Evolutionary conservation across 2,888 invertebrate genomes (phyloP).

Genomic region (Amphimallon solstitiale): DNA sequence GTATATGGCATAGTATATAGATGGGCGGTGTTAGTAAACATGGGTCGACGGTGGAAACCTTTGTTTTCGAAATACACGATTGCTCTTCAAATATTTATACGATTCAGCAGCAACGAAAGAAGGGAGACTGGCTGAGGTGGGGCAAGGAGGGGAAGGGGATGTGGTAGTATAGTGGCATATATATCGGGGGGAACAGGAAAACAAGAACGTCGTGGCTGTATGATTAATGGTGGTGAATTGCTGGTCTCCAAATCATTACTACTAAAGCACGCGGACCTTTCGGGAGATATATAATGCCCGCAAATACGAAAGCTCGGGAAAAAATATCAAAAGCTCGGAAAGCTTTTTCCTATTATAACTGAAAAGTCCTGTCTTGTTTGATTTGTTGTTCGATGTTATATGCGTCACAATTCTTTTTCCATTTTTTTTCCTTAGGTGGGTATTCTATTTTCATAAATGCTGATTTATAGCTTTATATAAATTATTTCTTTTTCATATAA

Average conservation of each 20-base stretch:
- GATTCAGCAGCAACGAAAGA: slow-evolving; percentile 23
- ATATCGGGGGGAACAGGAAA: slow-evolving; percentile 23
- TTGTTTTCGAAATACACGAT: slow-evolving; percentile 30
- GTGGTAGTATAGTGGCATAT: no score
- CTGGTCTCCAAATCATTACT: slow-evolving; percentile 29
- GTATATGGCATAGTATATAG: slow-evolving; percentile 1
- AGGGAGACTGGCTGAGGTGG: no score
- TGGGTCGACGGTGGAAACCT: slow-evolving; percentile 21
- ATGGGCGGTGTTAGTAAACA: slow-evolving; percentile 16
- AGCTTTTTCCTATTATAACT: slow-evolving; percentile 29
- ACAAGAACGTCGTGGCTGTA: slow-evolving; percentile 26
- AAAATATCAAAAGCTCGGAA: slow-evolving; percentile 29
- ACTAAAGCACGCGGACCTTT: slow-evolving; percentile 16
- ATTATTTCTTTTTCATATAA: not conserved
- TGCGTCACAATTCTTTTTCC: slow-evolving; percentile 6
- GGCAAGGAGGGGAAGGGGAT: no score
- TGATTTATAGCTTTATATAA: slow-evolving; percentile 20
- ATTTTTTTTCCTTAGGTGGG: no score
- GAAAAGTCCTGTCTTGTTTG: slow-evolving; percentile 30
- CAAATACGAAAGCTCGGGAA: slow-evolving; percentile 17
- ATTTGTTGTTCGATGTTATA: slow-evolving; percentile 18
- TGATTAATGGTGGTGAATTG: slow-evolving; percentile 25
- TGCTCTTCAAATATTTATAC: slow-evolving; percentile 35
- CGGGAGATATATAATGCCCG: slow-evolving; percentile 18
- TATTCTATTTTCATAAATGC: not conserved